Percentiles rank a stretch among this genome's conserved stretches.
These are phyloP conservation scores for Drosophila niveifrons DNA, from an alignment of 2,888 invertebrate species.

Conservation along the genomic window DNA sequence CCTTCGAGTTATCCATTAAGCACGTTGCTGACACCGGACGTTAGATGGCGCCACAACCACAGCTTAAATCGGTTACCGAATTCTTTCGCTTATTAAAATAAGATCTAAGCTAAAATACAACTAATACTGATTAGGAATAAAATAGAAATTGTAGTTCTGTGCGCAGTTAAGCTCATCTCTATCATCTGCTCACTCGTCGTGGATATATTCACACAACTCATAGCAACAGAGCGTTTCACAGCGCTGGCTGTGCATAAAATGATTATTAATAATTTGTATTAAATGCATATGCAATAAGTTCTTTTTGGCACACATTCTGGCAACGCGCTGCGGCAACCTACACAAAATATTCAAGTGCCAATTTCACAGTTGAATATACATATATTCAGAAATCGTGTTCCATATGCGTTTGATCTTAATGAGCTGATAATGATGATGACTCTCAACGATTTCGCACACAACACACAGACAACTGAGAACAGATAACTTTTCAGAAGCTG, in stretches of 20 bases:
- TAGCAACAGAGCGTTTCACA: slow-evolving; percentile 23
- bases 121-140: too few relatives aligned
- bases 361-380: slow-evolving; percentile 12
- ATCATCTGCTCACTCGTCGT: not conserved
- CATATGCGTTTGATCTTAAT: slow-evolving; percentile 31
- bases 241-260: slow-evolving; percentile 7
- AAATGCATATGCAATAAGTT: slow-evolving; percentile 28
- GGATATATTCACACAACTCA: slow-evolving; percentile 11
- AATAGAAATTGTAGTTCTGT: too few relatives aligned
- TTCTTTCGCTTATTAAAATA: too few relatives aligned
- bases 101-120: too few relatives aligned
- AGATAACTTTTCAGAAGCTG: not conserved
- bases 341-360: slow-evolving; percentile 18
- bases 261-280: slow-evolving; percentile 14
- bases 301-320: slow-evolving; percentile 36
- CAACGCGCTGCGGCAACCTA: slow-evolving; percentile 17
- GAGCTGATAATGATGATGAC: slow-evolving; percentile 38
- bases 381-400: slow-evolving; percentile 2
- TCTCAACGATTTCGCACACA: not conserved
- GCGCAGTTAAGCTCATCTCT: not conserved
- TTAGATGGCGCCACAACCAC: too few relatives aligned
- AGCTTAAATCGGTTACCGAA: too few relatives aligned
- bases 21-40: too few relatives aligned
- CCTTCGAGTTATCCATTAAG: too few relatives aligned
- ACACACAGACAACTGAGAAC: not conserved